Conservation (phyloP, 2,113 vertebrate genomes). For the Plestiodon gilberti region DNA sequence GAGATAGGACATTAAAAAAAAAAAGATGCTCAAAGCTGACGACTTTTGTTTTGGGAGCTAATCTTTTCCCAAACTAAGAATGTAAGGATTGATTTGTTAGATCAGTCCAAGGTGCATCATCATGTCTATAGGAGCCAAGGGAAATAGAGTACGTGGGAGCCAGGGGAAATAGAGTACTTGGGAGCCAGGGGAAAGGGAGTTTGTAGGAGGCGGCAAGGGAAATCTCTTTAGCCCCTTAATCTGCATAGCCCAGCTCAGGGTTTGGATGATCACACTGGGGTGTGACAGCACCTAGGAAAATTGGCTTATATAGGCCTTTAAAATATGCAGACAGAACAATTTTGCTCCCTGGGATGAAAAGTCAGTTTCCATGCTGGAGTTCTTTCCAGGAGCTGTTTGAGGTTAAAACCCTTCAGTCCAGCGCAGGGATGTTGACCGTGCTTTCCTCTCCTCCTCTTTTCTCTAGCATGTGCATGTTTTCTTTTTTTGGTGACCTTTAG, state of each 20-base stretch:
- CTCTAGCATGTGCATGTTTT: neutral
- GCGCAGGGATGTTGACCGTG: neutral
- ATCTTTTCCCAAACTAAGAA: neutral
- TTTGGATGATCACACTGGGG: too few relatives aligned
- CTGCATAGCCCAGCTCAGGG: too few relatives aligned
- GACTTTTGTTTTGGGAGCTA: too few relatives aligned
- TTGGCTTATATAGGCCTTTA: too few relatives aligned
- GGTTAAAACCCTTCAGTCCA: fast-evolving
- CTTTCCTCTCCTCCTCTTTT: neutral
- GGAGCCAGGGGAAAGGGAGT: too few relatives aligned
- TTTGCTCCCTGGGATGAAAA: too few relatives aligned
- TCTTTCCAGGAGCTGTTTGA: neutral
- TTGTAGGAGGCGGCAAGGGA: too few relatives aligned
- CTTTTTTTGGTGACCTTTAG: slow-evolving; percentile 36
- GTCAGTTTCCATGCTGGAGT: neutral
- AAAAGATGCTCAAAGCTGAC: neutral
- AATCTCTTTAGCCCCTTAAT: too few relatives aligned
- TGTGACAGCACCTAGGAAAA: too few relatives aligned
- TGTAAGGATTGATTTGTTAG: neutral
- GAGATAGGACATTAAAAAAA: neutral
- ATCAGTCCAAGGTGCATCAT: neutral
- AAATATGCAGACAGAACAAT: too few relatives aligned
- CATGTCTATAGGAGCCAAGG: too few relatives aligned
- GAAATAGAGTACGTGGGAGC: neutral
- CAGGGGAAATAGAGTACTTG: too few relatives aligned